Evolutionary conservation across 2,113 vertebrate species (phyloP).

Genomic region (Aldabrachelys gigantea): DNA sequence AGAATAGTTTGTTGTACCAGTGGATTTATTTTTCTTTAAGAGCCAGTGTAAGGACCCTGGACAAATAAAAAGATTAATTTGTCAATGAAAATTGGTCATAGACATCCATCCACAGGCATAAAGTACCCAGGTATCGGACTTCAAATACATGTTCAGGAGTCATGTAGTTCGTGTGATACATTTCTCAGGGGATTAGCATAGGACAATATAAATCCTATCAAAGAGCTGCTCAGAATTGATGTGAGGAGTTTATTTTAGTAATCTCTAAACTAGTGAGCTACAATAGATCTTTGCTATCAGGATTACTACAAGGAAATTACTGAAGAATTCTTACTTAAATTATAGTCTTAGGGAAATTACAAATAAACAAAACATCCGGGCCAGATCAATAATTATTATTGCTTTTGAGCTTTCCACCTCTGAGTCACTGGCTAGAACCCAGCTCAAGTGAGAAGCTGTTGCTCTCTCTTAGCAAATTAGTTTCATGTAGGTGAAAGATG

Average conservation of each 20-base stretch:
- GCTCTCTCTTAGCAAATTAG: neutral
- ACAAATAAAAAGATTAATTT: constrained; percentile 25
- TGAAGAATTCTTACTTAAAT: neutral
- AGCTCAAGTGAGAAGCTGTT: neutral
- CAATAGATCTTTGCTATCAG: neutral
- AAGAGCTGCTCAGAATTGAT: neutral
- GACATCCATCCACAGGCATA: neutral
- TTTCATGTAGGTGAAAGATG: neutral
- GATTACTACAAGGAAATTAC: neutral
- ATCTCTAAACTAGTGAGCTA: neutral
- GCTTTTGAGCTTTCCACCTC: neutral
- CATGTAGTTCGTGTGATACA: accelerated
- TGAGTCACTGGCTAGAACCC: neutral
- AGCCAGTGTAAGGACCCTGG: neutral
- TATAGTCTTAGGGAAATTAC: neutral
- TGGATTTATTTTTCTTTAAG: neutral
- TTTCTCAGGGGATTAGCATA: neutral
- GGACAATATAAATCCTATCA: neutral
- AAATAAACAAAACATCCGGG: neutral
- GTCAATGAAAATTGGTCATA: neutral
- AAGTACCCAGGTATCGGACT: neutral
- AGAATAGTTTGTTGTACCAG: neutral
- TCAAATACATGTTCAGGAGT: neutral
- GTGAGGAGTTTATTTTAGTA: neutral
- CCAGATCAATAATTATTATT: neutral